These are phyloP conservation scores for Eupsittula cactorum DNA, from an alignment of 2,113 vertebrate species.

Conservation along the genomic window DNA sequence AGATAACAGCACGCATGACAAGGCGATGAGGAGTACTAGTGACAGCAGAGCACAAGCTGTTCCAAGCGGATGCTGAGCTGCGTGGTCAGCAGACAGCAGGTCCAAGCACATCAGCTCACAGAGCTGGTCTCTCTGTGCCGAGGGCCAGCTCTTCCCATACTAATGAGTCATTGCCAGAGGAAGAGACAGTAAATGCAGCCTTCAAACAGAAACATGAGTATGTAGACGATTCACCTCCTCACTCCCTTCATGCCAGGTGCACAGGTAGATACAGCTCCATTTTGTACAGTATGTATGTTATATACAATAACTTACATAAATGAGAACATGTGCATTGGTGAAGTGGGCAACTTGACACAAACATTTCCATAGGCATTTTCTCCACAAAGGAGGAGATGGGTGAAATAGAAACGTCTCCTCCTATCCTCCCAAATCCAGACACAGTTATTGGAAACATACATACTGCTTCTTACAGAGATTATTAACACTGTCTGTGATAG, in stretches of 20 bases:
- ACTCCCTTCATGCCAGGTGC: accelerated
- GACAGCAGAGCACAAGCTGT: background rate
- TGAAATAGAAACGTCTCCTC: background rate
- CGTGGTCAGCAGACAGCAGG: background rate
- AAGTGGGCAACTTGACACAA: background rate
- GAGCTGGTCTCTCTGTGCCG: background rate
- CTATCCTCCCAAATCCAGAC: background rate
- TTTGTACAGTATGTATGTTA: background rate
- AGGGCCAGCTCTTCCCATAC: background rate
- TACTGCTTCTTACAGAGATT: background rate
- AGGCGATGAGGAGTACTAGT: background rate
- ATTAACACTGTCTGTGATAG: background rate
- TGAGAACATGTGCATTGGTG: background rate
- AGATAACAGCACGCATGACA: accelerated
- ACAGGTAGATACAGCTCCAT: background rate
- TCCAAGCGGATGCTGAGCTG: background rate
- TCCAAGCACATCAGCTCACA: background rate
- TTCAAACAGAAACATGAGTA: background rate
- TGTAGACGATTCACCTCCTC: accelerated
- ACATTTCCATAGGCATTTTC: background rate
- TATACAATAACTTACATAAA: background rate
- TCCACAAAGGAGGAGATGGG: background rate
- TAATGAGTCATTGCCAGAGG: background rate
- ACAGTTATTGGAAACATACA: background rate
- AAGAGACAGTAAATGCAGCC: accelerated